Evolutionary conservation across 2,888 invertebrate species (phyloP), one percentile per base, ranked within the genome.

Genomic region (Slavum lentiscoides): DNA sequence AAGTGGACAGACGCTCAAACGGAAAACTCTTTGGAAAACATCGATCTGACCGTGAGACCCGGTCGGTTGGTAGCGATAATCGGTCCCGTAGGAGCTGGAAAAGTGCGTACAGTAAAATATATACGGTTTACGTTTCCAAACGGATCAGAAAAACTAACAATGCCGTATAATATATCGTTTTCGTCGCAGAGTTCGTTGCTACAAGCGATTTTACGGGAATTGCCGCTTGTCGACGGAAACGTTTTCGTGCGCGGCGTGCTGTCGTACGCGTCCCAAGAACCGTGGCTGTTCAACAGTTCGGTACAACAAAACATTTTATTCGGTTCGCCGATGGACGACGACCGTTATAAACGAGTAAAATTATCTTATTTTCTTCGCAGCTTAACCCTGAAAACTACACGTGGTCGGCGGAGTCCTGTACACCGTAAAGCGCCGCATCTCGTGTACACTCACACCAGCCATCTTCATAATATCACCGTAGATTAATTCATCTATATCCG

Each of bases 221-320:
- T 96, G 67, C 92, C 93, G 3, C 86, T 93, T 5, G 85, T 86
- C 21, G 86, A 88, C 2, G 95, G 96, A 11, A 87, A 87, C 1
- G 86, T 94, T 13, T 88, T 82, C 11, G 88, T 94, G 17, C 90
- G 90, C 17, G 95, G 95, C 8, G 88, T 88, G 5, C 88, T 92
- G 0, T 91, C 92, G 0, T 96, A 96, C 85, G 93, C 94, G 0
- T 92, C 94, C 70, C 95, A 95, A 86, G 93, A 95, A 85, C 93
- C 96, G 0, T 97, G 96, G 96, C 86, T 93, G 0, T 93, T 93
- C 85, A 91, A 91, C 76, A 92, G 92, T 85, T 93, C 94, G 82
- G 92, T 98, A 0, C 89, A 94, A 17, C 95, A 97, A 85, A 98
- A 98, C 86, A 95, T 98, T 83, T 87, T 96, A 2, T 98, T 98